Evolutionary conservation across 1,140 invertebrate species (phyloP), one percentile per base, ranked within the genome.

Genomic region (Manduca sexta): DNA sequence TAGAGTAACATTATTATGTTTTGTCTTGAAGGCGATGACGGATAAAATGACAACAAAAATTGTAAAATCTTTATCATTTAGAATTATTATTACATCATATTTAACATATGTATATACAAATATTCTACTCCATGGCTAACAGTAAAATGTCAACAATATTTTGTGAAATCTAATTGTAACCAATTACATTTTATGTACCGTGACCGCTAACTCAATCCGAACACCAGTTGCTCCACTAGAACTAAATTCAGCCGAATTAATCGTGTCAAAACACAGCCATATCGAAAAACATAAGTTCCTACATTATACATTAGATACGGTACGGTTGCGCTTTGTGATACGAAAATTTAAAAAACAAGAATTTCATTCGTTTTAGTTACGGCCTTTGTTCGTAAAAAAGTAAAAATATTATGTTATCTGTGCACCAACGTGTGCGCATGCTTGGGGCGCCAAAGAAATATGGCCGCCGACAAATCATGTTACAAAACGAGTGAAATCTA

Each of bases 401-500:
- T 40, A 12, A 18, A 40, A 18, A 18, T 40, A 40, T 40, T 35
- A n/a, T n/a, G n/a, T 26, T 31, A 42, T 33, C 43, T 47, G 48
- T 51, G 45, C 33, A 31, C 35, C 16, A 48, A 39, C 40, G 47
- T 44, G 17, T 49, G 69, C 64, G 60, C 64, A 66, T 47, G 65
- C 40, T 26, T 42, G n/a, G 67, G 62, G 54, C 29, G 11, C 33
- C 29, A 56, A 58, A 53, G 16, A 68, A 77, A 75, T 59, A 80
- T 80, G 79, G 77, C 76, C 53, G 56, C 69, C 58, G 71, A 74
- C 67, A 71, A 80, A 79, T 79, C 74, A 83, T 73, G 69, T 77
- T 75, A 68, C 60, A 72, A 76, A 81, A 74, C 65, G 76, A 73
- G 73, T 78, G 78, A 75, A 80, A 80, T 75, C 65, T 75, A 70